Percentiles rank a stretch among this genome's conserved stretches.
Conservation (phyloP, 2,797 vertebrate species). For the Acanthurus tractus region DNA sequence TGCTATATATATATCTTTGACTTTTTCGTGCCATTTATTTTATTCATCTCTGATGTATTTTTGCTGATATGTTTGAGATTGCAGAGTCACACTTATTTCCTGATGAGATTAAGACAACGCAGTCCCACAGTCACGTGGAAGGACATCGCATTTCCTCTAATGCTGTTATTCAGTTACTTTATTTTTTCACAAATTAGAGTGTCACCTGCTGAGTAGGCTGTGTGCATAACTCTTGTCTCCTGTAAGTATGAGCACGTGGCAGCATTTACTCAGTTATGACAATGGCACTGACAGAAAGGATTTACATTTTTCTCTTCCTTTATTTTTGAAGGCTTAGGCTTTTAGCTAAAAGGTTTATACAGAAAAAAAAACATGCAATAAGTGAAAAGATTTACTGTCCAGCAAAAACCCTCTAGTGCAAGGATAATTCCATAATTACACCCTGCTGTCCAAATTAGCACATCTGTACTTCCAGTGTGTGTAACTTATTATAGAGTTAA, state of each 20-base stretch:
- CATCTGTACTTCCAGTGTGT: not conserved
- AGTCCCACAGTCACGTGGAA: not conserved
- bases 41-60: not conserved
- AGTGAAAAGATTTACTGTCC: not conserved
- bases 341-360: not conserved
- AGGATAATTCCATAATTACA: not conserved
- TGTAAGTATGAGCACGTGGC: slow-evolving; percentile 1
- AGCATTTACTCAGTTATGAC: not conserved
- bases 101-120: not conserved
- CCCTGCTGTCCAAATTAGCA: not conserved
- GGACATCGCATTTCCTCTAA: not conserved
- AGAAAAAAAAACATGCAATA: not conserved
- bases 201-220: slow-evolving; percentile 18
- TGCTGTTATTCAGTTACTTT: not conserved
- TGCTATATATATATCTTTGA: not conserved
- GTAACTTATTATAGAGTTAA: not conserved
- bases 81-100: not conserved
- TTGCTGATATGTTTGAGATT: not conserved
- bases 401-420: not conserved
- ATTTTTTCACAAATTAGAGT: slow-evolving; percentile 13
- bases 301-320: not conserved
- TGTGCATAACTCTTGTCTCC: slow-evolving; percentile 8
- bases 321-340: not conserved
- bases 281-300: not conserved
- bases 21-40: not conserved